These are phyloP conservation scores for Rambutsinella grinnellia DNA, from an alignment of 2,888 invertebrate genomes.

Conservation along the genomic window DNA sequence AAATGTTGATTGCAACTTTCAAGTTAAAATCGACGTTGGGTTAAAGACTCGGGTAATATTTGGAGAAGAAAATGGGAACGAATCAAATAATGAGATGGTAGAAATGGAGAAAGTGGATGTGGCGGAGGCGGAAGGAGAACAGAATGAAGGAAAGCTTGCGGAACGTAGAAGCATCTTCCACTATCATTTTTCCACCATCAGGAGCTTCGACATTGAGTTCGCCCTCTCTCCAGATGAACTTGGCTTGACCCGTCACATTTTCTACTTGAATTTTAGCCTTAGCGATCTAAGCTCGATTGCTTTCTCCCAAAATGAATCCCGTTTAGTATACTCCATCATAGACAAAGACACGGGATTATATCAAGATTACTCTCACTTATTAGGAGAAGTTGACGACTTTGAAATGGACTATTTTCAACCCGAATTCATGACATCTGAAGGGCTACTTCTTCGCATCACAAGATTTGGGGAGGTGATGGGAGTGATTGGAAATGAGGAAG, in stretches of 20 bases:
- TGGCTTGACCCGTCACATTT: too few relatives aligned
- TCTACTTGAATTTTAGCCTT: too few relatives aligned
- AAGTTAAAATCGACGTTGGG: too few relatives aligned
- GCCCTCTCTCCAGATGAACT: background rate
- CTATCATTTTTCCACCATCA: slow-evolving; percentile 23
- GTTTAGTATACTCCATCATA: slow-evolving; percentile 2
- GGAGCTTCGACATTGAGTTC: too few relatives aligned
- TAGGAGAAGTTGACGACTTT: background rate
- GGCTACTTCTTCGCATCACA: slow-evolving; percentile 6
- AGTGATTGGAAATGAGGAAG: background rate
- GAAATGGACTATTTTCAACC: slow-evolving; percentile 5
- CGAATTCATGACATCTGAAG: slow-evolving; percentile 17
- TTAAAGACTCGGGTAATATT: slow-evolving; percentile 1
- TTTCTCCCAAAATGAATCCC: too few relatives aligned
- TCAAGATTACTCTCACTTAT: slow-evolving; percentile 6
- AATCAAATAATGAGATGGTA: too few relatives aligned
- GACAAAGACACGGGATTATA: background rate
- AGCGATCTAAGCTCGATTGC: too few relatives aligned
- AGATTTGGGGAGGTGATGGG: slow-evolving; percentile 10
- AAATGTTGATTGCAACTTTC: too few relatives aligned
- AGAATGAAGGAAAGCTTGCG: too few relatives aligned
- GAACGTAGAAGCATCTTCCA: slow-evolving; percentile 3
- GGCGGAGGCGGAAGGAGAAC: too few relatives aligned
- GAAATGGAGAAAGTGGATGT: too few relatives aligned
- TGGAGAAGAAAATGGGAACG: too few relatives aligned